Base-by-base conservation (phyloP, 2,797 vertebrate genomes). In the Gobionotothen gibberifrons region DNA sequence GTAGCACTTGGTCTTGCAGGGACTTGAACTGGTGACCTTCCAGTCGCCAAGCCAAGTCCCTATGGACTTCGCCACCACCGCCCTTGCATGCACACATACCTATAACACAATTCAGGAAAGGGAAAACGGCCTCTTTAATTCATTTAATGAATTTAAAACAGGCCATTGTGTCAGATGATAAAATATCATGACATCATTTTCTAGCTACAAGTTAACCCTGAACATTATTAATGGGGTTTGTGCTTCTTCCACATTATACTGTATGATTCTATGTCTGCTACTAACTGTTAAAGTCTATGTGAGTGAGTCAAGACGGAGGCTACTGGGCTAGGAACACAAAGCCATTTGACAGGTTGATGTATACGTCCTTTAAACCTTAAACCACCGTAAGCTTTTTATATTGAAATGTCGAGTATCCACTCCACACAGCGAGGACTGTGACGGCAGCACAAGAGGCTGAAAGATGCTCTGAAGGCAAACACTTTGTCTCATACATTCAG, bases 381-480 rank as follows among this genome's bases (percentile, higher is more conserved):
- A 53, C 3, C 4, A 22, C 8, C 19, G 13, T 8, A n/a, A 36
- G 14, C 44, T 17, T 14, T 61, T 58, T 19, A 39, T 39, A 44
- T 26, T 55, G 12, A 74, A 56, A 62, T 54, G 36, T 36, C 48
- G 61, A 26, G 42, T 22, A 22, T 55, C n/a, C 48, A 32, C 42
- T 15, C 14, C 19, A 19, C 14, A 57, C 54, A 60, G 29, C 47
- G 54, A 15, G 51, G 32, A 32, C 40, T 64, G 43, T 79, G 78
- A 78, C 49, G 49, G 65, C 55, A 42, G 62, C 65, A 81, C 68
- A 47, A 14, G 14, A 15, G 42, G 60, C 71, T 77, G 52, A 76
- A 65, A 68, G 76, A 80, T 32, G 62, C 66, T 78, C 68, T 40
- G 39, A 63, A 64, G 69, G 57, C 53, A 62, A 69, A 78, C 15